These are phyloP conservation scores for Sebastes diaconus DNA, from an alignment of 2,797 vertebrate species.

Conservation along the genomic window DNA sequence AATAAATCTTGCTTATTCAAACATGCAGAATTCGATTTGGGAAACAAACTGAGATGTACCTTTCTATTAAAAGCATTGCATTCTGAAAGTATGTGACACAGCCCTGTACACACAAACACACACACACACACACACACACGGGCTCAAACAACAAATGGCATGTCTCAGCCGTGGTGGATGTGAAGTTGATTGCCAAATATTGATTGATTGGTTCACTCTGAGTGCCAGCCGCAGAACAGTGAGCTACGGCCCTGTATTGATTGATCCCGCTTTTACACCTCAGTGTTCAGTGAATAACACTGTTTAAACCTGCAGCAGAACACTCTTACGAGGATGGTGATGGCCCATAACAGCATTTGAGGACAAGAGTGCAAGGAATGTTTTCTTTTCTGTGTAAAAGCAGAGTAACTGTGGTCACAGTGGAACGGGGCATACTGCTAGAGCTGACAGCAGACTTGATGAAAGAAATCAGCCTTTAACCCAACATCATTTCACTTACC, in stretches of 20 bases:
- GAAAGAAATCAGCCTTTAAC: background rate
- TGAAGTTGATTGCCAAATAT: conserved; percentile 13
- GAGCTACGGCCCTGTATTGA: conserved; percentile 18
- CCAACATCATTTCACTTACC: background rate
- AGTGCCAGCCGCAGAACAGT: background rate
- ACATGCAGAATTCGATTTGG: conserved; percentile 4
- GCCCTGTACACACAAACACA: background rate
- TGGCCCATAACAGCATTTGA: background rate
- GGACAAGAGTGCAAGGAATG: background rate
- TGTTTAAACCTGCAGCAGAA: conserved; percentile 41
- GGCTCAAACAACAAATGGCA: background rate
- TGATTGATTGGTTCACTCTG: background rate
- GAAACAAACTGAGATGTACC: background rate
- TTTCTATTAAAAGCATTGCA: conserved; percentile 4
- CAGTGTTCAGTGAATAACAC: conserved; percentile 30
- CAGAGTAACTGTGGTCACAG: background rate
- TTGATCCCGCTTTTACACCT: conserved; percentile 34
- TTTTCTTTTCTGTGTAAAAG: background rate
- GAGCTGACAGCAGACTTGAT: background rate
- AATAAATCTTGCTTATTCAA: conserved; percentile 5
- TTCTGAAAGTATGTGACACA: background rate
- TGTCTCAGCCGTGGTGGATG: conserved; percentile 25
- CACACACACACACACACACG: background rate
- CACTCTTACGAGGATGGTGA: background rate
- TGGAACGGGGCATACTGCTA: background rate